These are phyloP conservation scores for Cheiracanthium punctorium DNA, from an alignment of 2,888 invertebrate genomes.

Conservation along the genomic window DNA sequence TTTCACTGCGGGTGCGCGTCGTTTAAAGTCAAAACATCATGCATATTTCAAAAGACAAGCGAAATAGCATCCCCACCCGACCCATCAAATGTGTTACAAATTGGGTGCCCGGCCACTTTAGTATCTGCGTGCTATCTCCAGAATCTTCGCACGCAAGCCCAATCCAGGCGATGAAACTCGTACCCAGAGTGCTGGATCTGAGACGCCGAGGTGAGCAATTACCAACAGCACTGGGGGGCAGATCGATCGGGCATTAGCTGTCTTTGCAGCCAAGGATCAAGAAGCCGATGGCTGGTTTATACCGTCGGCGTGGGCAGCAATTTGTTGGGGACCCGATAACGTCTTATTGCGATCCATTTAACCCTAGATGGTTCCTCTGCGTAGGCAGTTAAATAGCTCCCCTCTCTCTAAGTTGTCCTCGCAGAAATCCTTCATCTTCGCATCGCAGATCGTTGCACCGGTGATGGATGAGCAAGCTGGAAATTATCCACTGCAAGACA, in stretches of 20 bases:
- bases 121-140: conserved; percentile 9
- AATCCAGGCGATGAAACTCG: conserved; percentile 45
- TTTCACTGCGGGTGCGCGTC: neutral
- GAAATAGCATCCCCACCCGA: neutral
- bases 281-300: neutral
- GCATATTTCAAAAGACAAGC: conserved; percentile 13
- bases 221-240: neutral
- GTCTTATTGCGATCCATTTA: conserved; percentile 39
- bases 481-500: conserved; percentile 32
- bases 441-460: conserved; percentile 23
- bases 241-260: conserved; percentile 16
- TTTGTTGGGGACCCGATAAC: conserved; percentile 56
- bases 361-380: conserved; percentile 26
- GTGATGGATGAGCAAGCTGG: conserved; percentile 43
- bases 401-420: conserved; percentile 4
- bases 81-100: neutral
- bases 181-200: conserved; percentile 40
- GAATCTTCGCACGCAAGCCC: conserved; percentile 9
- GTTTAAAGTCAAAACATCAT: neutral
- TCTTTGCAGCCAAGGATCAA: conserved; percentile 30
- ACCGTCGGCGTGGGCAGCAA: conserved; percentile 66
- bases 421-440: conserved; percentile 35
- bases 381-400: conserved; percentile 27
- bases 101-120: neutral
- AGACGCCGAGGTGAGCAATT: conserved; percentile 44